Evolutionary conservation across 2,797 vertebrate genomes (phyloP).

Genomic region (Todus mexicanus): DNA sequence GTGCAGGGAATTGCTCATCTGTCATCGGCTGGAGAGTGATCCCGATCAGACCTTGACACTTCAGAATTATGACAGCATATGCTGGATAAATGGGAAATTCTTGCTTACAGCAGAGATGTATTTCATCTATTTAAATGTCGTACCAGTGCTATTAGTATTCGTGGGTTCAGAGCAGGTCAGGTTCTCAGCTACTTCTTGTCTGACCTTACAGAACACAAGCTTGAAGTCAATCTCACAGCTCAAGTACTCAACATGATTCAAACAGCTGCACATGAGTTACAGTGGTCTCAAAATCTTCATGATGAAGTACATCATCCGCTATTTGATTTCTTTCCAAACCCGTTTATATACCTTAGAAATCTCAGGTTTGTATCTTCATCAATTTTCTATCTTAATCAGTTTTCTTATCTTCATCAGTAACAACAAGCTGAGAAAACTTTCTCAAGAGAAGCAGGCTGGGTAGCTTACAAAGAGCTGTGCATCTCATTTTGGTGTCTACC

Average conservation of each 20-base stretch:
- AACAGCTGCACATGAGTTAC: not conserved
- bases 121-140: not conserved
- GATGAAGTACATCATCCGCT: not conserved
- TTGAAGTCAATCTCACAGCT: not conserved
- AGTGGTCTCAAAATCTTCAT: not conserved
- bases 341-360: not conserved
- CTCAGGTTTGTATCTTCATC: not conserved
- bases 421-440: not conserved
- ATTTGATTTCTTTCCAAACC: not conserved
- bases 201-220: not conserved
- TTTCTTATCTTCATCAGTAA: not conserved
- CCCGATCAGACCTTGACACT: not conserved
- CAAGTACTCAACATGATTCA: not conserved
- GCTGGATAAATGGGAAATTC: not conserved
- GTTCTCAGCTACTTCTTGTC: not conserved
- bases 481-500: not conserved
- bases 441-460: not conserved
- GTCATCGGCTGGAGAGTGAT: not conserved
- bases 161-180: not conserved
- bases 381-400: not conserved
- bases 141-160: not conserved
- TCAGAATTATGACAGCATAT: not conserved
- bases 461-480: not conserved
- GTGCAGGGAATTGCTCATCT: not conserved
- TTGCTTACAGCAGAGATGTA: not conserved